phyloP scores from a whole-genome alignment of 1,140 invertebrate genomes.

The Notospermus geniculatus region DNA sequence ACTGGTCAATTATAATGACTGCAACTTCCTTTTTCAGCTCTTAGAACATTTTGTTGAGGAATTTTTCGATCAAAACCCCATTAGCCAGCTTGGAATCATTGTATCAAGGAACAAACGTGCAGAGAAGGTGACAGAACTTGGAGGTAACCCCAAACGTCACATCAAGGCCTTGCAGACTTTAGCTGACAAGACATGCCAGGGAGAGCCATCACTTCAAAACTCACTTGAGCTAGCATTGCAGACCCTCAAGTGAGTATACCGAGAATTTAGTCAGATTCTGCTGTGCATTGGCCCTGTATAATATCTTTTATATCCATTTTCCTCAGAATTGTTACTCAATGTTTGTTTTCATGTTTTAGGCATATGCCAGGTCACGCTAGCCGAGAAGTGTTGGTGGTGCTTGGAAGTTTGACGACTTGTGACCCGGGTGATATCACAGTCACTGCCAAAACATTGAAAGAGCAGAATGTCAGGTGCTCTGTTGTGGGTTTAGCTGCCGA shows the following conservation, averaged over 20 bases:
- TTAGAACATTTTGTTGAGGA: constrained; percentile 92
- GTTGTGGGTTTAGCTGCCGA: constrained; percentile 95
- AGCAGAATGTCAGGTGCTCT: constrained; percentile 75
- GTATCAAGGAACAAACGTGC: constrained; percentile 89
- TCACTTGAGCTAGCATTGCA: constrained; percentile 82
- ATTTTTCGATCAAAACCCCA: constrained; percentile 98
- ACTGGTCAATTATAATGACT: background rate
- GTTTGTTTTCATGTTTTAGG: constrained; percentile 47
- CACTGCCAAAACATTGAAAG: constrained; percentile 75
- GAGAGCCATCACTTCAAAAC: constrained; percentile 95
- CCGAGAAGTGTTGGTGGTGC: constrained; percentile 79
- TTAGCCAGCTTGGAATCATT: constrained; percentile 93
- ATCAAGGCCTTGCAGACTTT: constrained; percentile 53
- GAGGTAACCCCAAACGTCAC: constrained; percentile 65
- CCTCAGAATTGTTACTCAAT: background rate
- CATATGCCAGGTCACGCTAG: constrained; percentile 90
- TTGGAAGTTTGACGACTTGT: constrained; percentile 93
- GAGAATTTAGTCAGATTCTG: too few species aligned
- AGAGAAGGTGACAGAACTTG: constrained; percentile 85
- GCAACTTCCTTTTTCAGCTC: constrained; percentile 64
- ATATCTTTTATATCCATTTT: too few species aligned
- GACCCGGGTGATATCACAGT: constrained; percentile 89
- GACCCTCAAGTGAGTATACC: constrained; percentile 64
- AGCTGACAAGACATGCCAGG: constrained; percentile 60
- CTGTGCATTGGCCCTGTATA: too few species aligned